Base-by-base conservation (phyloP, 2,797 vertebrate genomes). In the Zalophus californianus region DNA sequence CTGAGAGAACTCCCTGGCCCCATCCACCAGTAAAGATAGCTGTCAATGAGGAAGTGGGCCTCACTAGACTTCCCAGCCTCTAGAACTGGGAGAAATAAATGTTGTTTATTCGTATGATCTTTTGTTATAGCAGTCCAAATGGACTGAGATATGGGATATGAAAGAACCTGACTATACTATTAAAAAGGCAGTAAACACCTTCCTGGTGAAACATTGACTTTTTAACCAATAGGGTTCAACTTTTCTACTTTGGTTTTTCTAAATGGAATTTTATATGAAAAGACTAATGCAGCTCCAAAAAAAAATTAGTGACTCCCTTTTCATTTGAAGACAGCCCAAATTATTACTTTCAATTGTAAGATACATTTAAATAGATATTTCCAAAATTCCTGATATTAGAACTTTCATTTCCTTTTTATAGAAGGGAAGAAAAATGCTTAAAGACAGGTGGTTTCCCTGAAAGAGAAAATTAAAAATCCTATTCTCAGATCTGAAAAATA, bases 401-500 rank as follows among this genome's bases (percentile, higher is more conserved):
- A 91, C 60, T 78, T 93, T 54, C 29, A 96, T 54, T 56, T 84
- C 5, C n/a, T 82, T 77, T 3, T 77, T 52, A 82, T 2, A 66
- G 73, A 86, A 72, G 10, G 41, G 9, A 84, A 84, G 78, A 92
- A 92, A 86, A 52, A 78, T 9, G 13, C 23, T 66, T 85, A 88
- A 52, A 6, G 12, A 56, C 7, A 86, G 32, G n/a, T 32, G 23
- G 38, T 72, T 95, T 86, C 48, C 35, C 48, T 80, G 38, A 95
- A 80, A 93, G 12, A 64, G 23, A 86, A 95, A 66, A 89, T 85
- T 73, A 80, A 96, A 92, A 83, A 56, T 75, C 7, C 27, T 41
- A 93, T 86, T 90, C 41, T 92, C 27, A 86, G n/a, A 90, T 82
- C 58, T 77, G 41, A 90, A 35, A 86, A 77, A 90, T 6, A 90